Evolutionary conservation across 2,888 invertebrate species (phyloP).

Genomic region (Cerceris rybyensis): DNA sequence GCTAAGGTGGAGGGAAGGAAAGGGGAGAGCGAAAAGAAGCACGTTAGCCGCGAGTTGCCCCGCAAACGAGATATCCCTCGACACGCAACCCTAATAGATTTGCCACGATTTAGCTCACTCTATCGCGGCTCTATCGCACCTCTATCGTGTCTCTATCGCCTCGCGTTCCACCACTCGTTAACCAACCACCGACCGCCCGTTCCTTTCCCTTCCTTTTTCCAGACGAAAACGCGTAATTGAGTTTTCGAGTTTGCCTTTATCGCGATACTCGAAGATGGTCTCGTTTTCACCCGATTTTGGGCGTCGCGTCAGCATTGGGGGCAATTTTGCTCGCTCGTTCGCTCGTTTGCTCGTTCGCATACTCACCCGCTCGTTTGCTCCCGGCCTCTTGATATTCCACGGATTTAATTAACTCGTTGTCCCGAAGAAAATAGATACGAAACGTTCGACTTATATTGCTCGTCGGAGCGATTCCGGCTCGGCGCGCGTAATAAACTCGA

Average conservation of each 20-base stretch:
- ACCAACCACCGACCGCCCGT: conserved; percentile 8
- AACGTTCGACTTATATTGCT: conserved; percentile 30
- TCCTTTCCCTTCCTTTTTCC: not conserved
- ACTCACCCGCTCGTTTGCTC: not conserved
- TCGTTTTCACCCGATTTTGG: conserved; percentile 42
- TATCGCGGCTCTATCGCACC: conserved; percentile 31
- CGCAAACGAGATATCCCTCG: conserved; percentile 2
- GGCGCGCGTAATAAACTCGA: conserved; percentile 34
- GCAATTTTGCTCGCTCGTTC: conserved; percentile 4
- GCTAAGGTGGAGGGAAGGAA: too few species aligned
- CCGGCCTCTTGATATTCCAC: not conserved
- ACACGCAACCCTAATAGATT: conserved; percentile 64
- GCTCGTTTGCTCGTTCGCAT: not conserved
- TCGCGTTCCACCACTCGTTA: conserved; percentile 43
- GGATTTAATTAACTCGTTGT: conserved; percentile 51
- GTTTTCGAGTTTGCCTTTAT: not conserved
- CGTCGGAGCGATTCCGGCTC: conserved; percentile 6
- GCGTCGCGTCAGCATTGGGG: conserved; percentile 5
- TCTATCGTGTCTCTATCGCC: not conserved
- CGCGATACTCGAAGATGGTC: conserved; percentile 6
- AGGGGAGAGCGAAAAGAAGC: too few species aligned
- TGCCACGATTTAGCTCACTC: conserved; percentile 48
- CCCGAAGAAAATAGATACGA: conserved; percentile 34
- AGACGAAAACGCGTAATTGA: conserved; percentile 24
- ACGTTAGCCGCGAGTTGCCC: not conserved